These are phyloP conservation scores for Zosterops borbonicus DNA, from an alignment of 2,113 vertebrate species.

Conservation along the genomic window DNA sequence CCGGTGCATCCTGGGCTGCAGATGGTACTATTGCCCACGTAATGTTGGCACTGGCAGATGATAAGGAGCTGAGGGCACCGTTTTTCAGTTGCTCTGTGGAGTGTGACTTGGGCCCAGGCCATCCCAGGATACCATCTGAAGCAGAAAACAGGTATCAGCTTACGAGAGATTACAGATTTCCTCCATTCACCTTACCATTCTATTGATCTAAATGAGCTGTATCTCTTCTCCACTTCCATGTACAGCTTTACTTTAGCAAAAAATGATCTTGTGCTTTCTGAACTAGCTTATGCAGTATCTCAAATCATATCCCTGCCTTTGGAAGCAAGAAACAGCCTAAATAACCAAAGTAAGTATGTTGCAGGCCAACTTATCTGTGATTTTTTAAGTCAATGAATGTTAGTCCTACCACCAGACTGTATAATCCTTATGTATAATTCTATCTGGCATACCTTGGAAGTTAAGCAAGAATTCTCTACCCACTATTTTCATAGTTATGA, in stretches of 20 bases:
- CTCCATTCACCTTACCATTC: background rate
- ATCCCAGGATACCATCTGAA: conserved; percentile 89
- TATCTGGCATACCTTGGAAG: background rate
- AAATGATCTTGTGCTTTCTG: background rate
- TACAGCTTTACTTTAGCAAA: background rate
- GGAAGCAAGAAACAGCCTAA: background rate
- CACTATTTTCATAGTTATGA: background rate
- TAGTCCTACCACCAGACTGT: background rate
- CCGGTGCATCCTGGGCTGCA: conserved; percentile 75
- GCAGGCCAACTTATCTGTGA: background rate
- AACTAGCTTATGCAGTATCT: background rate
- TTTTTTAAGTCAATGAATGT: background rate
- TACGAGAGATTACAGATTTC: background rate
- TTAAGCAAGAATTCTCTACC: background rate
- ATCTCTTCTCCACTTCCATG: background rate
- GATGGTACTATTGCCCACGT: conserved; percentile 80
- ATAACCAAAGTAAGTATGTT: background rate
- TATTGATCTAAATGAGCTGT: background rate
- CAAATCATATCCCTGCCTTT: background rate
- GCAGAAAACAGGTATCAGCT: conserved; percentile 58
- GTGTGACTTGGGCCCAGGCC: conserved; percentile 88
- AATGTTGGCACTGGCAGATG: conserved; percentile 77
- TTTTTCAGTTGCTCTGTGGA: conserved; percentile 88
- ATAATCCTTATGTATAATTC: background rate
- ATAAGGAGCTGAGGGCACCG: conserved; percentile 81